These are phyloP conservation scores for Neolamprologus brichardi DNA, from an alignment of 2,113 vertebrate species.

Conservation along the genomic window DNA sequence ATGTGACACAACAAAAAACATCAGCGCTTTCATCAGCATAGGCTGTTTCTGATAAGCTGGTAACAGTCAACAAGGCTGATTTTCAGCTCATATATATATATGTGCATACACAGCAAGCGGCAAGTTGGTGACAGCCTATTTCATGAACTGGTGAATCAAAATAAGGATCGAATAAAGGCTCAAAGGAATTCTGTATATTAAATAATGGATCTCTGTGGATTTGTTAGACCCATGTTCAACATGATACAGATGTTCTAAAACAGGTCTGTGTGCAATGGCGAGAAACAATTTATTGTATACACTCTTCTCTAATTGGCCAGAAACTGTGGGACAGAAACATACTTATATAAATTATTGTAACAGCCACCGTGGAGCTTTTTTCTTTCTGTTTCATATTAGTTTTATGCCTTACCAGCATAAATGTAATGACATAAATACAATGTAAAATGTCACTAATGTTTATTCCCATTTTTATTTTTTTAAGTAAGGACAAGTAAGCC, in stretches of 20 bases:
- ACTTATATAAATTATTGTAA: not conserved
- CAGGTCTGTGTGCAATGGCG: not conserved
- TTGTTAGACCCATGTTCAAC: not conserved
- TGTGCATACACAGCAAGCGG: not conserved
- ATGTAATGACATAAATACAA: not conserved
- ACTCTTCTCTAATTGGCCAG: not conserved
- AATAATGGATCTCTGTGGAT: not conserved
- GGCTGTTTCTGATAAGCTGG: not conserved
- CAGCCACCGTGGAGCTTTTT: not conserved
- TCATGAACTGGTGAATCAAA: not conserved
- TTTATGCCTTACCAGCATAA: fast-evolving
- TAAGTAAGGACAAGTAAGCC: not conserved
- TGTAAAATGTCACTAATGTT: not conserved
- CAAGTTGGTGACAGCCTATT: not conserved
- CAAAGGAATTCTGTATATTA: not conserved
- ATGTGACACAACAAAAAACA: not conserved
- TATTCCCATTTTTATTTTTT: not conserved
- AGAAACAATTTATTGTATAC: not conserved
- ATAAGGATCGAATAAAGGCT: not conserved
- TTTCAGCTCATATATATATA: not conserved
- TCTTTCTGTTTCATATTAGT: not conserved
- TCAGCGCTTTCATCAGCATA: fast-evolving
- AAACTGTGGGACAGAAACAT: not conserved
- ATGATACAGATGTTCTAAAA: not conserved
- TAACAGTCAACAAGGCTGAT: not conserved